Evolutionary conservation across 2,888 invertebrate genomes (phyloP), one percentile per base, ranked within the genome.

Genomic region (Enchytraeus crypticus): DNA sequence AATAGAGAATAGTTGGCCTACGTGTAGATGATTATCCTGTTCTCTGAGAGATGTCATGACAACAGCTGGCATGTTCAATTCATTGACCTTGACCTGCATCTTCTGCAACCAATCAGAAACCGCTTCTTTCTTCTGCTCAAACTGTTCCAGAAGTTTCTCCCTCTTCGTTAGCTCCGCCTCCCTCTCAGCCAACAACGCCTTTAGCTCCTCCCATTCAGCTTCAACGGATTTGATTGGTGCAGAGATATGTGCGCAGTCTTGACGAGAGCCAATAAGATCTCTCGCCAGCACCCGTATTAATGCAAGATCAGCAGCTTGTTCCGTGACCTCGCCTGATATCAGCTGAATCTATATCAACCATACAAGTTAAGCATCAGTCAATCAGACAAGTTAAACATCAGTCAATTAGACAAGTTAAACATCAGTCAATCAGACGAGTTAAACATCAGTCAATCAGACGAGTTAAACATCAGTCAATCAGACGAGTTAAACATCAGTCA

Each of bases 141-240:
- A 95, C 30, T 90, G 88, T 71, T 84, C 85, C 65, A 89, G 84
- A 69, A 92, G 90, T 72, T 93, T 91, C 0, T 89, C 87, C 57
- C 90, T 85, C 69, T 88, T 87, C 73, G 87, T 88, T 43, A 88
- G 88, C 30, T 92, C 82, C 72, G 88, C 87, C 70, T 88, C 87
- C 70, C 89, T 89, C 73, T 95, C 92, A 68, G 89, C 89, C 30
- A 95, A 81, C 0, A 88, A 80, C 23, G 85, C 84, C 71, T 87
- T 88, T 53, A 77, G 64, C 3, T 71, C 70, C 53, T 66, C 68
- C 53, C 57, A 64, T 57, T 73, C 71, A 11, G 61, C 60, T 1
- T 69, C 62, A 53, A 71, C 70, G 49, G 74, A 70, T 27, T 57
- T 46, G 21, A 66, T 68, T n/a, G 79, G 71, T 51, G 82, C 81